Percentiles rank a stretch among this genome's conserved stretches.
phyloP scores from a whole-genome alignment of 2,888 invertebrate genomes.

The Tortricodes alternella region DNA sequence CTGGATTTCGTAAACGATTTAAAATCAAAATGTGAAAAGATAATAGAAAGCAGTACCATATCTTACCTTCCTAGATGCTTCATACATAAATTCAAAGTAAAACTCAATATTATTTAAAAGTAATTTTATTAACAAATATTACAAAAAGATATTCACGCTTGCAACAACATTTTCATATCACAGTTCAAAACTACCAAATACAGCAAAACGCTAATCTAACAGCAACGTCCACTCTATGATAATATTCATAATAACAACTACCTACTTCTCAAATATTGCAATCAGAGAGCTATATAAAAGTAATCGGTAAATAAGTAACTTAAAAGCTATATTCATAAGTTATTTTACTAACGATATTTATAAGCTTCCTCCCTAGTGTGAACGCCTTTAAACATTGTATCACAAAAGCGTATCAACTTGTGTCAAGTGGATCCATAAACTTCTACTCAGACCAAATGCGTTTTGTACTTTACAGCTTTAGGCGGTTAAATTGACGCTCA shows the following conservation, averaged over 20 bases:
- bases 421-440: not conserved
- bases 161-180: slow-evolving; percentile 22
- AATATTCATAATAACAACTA: not conserved
- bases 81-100: not conserved
- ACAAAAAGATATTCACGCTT: slow-evolving; percentile 22
- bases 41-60: too few relatives aligned
- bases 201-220: slow-evolving; percentile 7
- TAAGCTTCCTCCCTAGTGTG: too few relatives aligned
- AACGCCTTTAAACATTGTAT: too few relatives aligned
- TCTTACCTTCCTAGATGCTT: too few relatives aligned
- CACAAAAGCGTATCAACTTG: too few relatives aligned
- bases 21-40: too few relatives aligned
- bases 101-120: not conserved
- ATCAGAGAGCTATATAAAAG: not conserved
- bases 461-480: slow-evolving; percentile 5
- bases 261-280: too few relatives aligned
- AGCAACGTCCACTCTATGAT: not conserved
- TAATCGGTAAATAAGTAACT: not conserved
- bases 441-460: not conserved
- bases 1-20: too few relatives aligned
- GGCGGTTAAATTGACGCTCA: not conserved
- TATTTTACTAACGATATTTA: too few relatives aligned
- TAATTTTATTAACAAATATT: slow-evolving; percentile 26
- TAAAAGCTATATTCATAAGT: too few relatives aligned
- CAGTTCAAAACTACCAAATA: slow-evolving; percentile 22